phyloP scores from a whole-genome alignment of 2,797 vertebrate species.

The Sparus aurata region DNA sequence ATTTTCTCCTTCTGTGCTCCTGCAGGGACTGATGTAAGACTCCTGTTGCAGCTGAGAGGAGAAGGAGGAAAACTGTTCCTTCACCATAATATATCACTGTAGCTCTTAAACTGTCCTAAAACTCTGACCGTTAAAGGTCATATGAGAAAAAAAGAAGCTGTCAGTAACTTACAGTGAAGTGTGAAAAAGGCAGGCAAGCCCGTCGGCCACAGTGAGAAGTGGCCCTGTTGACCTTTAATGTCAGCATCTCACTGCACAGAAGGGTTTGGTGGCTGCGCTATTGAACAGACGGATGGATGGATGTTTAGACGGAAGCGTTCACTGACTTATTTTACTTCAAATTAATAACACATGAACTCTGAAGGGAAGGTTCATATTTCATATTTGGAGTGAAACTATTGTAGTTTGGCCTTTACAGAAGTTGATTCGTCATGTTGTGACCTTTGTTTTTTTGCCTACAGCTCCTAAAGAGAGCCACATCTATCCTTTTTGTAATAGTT shows the following conservation, averaged over 20 bases:
- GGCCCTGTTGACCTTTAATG: neutral
- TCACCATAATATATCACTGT: neutral
- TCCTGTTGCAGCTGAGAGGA: conserved; percentile 7
- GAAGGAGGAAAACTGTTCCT: neutral
- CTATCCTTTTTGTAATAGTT: neutral
- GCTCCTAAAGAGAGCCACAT: neutral
- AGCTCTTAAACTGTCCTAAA: conserved; percentile 32
- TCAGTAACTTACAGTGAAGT: conserved; percentile 15
- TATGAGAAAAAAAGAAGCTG: neutral
- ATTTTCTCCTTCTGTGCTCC: neutral
- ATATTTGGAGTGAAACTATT: neutral
- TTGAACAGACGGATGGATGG: neutral
- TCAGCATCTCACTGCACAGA: conserved; percentile 3
- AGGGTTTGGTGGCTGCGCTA: neutral
- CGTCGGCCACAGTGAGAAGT: conserved; percentile 4
- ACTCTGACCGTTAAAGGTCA: conserved; percentile 47
- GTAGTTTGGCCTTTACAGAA: conserved; percentile 14
- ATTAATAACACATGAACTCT: neutral
- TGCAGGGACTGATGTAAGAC: neutral
- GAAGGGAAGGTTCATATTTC: neutral
- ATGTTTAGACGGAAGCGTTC: neutral
- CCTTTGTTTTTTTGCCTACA: conserved; percentile 25
- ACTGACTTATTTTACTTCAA: neutral
- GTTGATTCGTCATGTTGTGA: conserved; percentile 12
- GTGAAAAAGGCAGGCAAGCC: conserved; percentile 12